These are phyloP conservation scores for Drosophila atroscutellata DNA, from an alignment of 2,888 invertebrate species.

Conservation along the genomic window DNA sequence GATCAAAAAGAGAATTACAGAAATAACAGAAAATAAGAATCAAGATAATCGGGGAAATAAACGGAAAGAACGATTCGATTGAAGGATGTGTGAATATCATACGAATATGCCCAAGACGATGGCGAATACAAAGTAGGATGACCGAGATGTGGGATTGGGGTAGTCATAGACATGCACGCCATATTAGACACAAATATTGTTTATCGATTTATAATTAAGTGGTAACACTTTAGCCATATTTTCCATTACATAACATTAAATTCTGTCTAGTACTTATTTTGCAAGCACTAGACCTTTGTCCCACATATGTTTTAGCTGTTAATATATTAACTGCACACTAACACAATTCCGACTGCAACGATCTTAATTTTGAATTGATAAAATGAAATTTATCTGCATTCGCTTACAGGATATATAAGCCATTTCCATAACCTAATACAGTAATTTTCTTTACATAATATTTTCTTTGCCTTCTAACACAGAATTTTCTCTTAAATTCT, in stretches of 20 bases:
- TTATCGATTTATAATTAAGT: neutral
- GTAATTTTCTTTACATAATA: neutral
- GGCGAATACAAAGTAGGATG: neutral
- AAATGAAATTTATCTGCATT: neutral
- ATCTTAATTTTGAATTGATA: neutral
- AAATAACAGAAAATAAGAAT: no score
- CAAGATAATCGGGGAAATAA: neutral
- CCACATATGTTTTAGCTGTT: neutral
- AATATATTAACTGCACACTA: neutral
- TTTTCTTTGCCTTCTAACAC: neutral
- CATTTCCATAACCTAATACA: neutral
- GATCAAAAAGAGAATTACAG: no score
- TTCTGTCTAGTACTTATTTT: neutral
- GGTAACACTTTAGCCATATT: neutral
- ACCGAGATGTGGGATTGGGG: neutral
- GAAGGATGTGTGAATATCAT: neutral
- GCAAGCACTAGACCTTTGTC: neutral
- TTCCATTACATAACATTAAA: neutral
- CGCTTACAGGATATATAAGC: neutral
- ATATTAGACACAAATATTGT: neutral
- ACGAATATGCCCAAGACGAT: neutral
- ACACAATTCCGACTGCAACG: neutral
- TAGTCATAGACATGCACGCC: neutral
- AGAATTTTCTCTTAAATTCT: conserved; percentile 84
- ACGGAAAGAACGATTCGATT: neutral